Base-by-base conservation (phyloP, 1,140 invertebrate species). In the Episyrphus balteatus region DNA sequence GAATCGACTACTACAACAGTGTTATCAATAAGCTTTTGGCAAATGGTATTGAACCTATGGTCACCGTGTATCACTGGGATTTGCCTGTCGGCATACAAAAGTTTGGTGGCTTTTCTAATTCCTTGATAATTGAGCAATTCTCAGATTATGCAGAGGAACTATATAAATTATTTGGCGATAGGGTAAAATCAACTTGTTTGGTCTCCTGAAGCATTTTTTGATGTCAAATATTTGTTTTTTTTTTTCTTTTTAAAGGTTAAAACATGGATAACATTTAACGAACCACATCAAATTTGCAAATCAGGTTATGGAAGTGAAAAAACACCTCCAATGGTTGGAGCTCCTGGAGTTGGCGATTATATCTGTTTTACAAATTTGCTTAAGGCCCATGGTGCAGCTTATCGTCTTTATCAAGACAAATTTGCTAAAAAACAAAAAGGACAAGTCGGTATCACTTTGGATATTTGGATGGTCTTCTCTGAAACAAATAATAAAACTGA, bases 1-100 rank as follows among this genome's bases (percentile, higher is more conserved):
- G 80, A 32, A 69, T 80, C 12, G 59, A 69, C 37, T 82, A 82
- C 57, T 84, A 84, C 54, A 76, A 79, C 34, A 67, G 64, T 19
- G 38, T 84, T 1, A 78, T 84, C 15, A 61, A 82, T 57, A 75
- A 72, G 46, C 64, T 84, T 13, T 41, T 76, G 8, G 62, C 61
- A 33, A 71, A 66, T 13, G 70, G 71, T 21, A 76, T 80, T 40
- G 69, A 68, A 39, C 76, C 77, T 5, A 61, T 76, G 48, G 74
- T 78, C 12, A 75, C 76, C 3, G 64, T 80, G 37, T 77, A 73
- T 53, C 76, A 79, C 52, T 78, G 74, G 70, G 78, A 80, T 58
- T 58, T 77, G 46, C 78, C 77, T 1, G 71, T 74, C 45, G 36
- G 66, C 5, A 55, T 81, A 2, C 71, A 79, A 69, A 71, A 77